Evolutionary conservation across 2,113 vertebrate genomes (phyloP).

Genomic region (Anser cygnoides): DNA sequence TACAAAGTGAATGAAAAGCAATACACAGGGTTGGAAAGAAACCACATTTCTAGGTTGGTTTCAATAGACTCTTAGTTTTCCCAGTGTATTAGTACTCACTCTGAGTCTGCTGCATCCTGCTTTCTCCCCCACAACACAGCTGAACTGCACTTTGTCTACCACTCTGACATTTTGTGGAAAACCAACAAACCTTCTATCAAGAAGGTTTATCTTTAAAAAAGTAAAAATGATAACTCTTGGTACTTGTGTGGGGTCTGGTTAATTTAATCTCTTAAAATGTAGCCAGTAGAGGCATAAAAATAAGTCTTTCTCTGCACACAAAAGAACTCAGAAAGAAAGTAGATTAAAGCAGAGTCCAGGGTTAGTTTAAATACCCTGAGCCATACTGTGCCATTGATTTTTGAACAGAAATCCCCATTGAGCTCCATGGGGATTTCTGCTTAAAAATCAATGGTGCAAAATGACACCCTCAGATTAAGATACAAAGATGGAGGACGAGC

Average conservation of each 20-base stretch:
- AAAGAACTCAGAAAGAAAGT: background rate
- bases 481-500: conserved; percentile 21
- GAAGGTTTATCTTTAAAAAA: conserved; percentile 39
- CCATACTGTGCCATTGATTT: conserved; percentile 31
- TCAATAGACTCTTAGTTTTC: conserved; percentile 67
- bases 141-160: conserved; percentile 48
- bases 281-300: background rate
- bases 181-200: background rate
- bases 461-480: conserved; percentile 23
- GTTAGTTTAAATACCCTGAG: background rate
- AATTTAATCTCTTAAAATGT: conserved; percentile 15
- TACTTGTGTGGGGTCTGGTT: background rate
- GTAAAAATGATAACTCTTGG: conserved; percentile 21
- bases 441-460: conserved; percentile 49
- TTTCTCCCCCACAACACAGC: conserved; percentile 31
- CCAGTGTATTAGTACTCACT: conserved; percentile 62
- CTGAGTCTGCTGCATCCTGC: conserved; percentile 63
- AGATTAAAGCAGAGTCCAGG: background rate
- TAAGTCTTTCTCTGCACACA: background rate
- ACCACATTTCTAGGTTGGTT: conserved; percentile 64
- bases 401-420: conserved; percentile 14
- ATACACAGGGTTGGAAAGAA: conserved; percentile 55
- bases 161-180: conserved; percentile 35
- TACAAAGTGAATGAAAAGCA: conserved; percentile 70
- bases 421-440: conserved; percentile 23